Percentiles rank a stretch among this genome's conserved stretches.
Conservation (phyloP, 2,797 vertebrate genomes). For the Euthynnus affinis region DNA sequence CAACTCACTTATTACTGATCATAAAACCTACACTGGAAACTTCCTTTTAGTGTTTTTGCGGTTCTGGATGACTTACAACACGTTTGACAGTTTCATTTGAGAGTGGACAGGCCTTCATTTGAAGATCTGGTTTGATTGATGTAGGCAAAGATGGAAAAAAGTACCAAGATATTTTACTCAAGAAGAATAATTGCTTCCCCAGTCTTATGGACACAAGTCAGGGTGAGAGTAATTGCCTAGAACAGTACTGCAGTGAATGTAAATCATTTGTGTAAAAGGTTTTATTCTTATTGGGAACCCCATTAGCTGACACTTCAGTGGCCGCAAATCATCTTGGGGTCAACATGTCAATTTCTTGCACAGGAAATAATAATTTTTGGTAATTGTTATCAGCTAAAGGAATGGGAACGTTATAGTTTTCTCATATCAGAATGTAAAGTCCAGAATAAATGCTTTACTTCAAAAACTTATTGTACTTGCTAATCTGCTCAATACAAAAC, state of each 20-base stretch:
- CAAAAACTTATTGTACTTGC: not conserved
- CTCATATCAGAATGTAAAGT: not conserved
- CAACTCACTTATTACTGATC: conserved; percentile 36
- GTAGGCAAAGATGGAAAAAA: conserved; percentile 27
- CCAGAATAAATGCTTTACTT: not conserved
- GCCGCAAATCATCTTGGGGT: conserved; percentile 25
- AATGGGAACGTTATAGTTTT: not conserved
- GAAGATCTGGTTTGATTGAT: conserved; percentile 49
- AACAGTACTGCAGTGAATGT: conserved; percentile 18
- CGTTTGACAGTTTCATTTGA: conserved; percentile 54
- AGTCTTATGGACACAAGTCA: conserved; percentile 41
- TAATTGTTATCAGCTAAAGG: not conserved
- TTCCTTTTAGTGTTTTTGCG: conserved; percentile 35
- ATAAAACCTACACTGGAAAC: conserved; percentile 48
- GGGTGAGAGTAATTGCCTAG: conserved; percentile 18
- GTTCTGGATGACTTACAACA: conserved; percentile 38
- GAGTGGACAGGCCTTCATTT: conserved; percentile 35
- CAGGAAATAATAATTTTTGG: conserved; percentile 7
- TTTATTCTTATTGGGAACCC: conserved; percentile 10
- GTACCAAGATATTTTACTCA: conserved; percentile 33
- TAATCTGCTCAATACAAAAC: not conserved
- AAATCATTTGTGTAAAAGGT: conserved; percentile 12
- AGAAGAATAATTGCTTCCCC: conserved; percentile 41
- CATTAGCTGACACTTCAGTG: conserved; percentile 12
- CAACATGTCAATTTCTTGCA: conserved; percentile 8